phyloP scores from a whole-genome alignment of 2,797 vertebrate species.

The Coracias cyanogaster region DNA sequence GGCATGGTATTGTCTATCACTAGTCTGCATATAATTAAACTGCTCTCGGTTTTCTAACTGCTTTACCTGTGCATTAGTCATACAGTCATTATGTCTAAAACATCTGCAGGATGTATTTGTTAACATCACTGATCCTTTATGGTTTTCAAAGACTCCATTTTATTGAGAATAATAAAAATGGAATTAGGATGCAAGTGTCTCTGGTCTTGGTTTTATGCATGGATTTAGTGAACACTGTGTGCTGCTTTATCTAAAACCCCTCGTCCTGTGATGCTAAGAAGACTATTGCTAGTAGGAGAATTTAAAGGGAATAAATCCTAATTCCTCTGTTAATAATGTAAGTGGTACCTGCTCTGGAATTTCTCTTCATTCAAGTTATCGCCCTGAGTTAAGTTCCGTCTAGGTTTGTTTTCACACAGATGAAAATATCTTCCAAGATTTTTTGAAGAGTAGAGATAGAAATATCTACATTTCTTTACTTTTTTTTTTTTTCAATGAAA shows the following conservation, averaged over 20 bases:
- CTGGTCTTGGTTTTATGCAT: slow-evolving; percentile 4
- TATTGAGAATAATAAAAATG: slow-evolving; percentile 71
- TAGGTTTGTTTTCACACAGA: background rate
- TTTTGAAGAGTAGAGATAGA: background rate
- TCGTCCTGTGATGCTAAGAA: background rate
- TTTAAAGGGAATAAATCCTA: slow-evolving; percentile 16
- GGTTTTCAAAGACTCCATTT: slow-evolving; percentile 36
- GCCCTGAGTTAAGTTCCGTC: background rate
- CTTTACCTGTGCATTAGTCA: slow-evolving; percentile 45
- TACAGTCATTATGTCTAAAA: background rate
- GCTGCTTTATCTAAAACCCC: slow-evolving; percentile 3
- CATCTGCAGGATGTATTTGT: slow-evolving; percentile 29
- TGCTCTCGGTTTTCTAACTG: background rate
- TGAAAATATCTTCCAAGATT: background rate
- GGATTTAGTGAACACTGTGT: slow-evolving; percentile 38
- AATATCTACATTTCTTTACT: background rate
- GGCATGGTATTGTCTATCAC: background rate
- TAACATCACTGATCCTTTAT: slow-evolving; percentile 37
- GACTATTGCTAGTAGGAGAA: background rate
- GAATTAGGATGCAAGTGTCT: slow-evolving; percentile 49
- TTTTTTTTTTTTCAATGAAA: background rate
- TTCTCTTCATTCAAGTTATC: background rate
- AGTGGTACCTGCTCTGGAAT: background rate
- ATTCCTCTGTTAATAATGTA: background rate
- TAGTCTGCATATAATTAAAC: slow-evolving; percentile 17